These are phyloP conservation scores for Heliconius sara DNA, from an alignment of 2,888 invertebrate species.

Conservation along the genomic window DNA sequence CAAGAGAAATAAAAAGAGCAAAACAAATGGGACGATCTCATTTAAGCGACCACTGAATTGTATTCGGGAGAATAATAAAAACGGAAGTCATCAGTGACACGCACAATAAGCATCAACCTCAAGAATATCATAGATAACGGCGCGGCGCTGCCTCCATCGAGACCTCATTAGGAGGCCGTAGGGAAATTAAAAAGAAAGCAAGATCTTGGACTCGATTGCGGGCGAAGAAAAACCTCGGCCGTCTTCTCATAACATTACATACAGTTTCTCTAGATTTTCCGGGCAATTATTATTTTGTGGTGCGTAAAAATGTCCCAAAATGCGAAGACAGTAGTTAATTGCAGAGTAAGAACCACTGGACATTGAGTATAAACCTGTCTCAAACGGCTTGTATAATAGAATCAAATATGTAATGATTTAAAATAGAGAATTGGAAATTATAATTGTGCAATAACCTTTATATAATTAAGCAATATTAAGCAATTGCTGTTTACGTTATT, in stretches of 20 bases:
- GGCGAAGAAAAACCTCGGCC: conserved; percentile 76
- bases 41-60: conserved; percentile 82
- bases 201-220: conserved; percentile 83
- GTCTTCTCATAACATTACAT: conserved; percentile 84
- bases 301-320: conserved; percentile 79
- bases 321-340: conserved; percentile 68
- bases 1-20: conserved; percentile 82
- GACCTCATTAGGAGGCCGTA: conserved; percentile 84
- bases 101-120: conserved; percentile 85
- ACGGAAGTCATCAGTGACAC: conserved; percentile 84
- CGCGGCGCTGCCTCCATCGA: conserved; percentile 73
- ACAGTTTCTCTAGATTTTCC: conserved; percentile 83
- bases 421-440: not conserved
- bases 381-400: conserved; percentile 41
- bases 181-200: conserved; percentile 85
- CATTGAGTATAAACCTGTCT: conserved; percentile 46
- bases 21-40: conserved; percentile 83
- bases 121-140: conserved; percentile 84
- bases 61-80: conserved; percentile 84
- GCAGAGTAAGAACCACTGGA: conserved; percentile 56
- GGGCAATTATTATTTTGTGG: conserved; percentile 84
- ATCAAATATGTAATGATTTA: not conserved
- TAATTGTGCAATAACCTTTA: not conserved
- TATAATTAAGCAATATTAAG: not conserved
- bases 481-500: not conserved